Evolutionary conservation across 1,140 invertebrate genomes (phyloP).

Genomic region (Ceratina japonica): DNA sequence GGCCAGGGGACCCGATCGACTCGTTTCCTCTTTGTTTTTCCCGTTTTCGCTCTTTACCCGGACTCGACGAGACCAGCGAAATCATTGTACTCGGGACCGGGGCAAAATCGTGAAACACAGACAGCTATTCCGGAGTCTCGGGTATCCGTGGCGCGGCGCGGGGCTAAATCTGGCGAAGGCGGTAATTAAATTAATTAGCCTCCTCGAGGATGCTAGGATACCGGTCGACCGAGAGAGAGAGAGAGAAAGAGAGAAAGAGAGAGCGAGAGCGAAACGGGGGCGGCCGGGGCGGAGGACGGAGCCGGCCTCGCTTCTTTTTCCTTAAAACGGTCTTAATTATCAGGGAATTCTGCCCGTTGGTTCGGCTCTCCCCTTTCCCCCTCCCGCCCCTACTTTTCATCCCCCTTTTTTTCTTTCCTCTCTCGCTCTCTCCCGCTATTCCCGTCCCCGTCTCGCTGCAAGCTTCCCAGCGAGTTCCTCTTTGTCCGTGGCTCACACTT

Average conservation of each 20-base stretch:
- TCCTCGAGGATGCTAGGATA: slow-evolving; percentile 73
- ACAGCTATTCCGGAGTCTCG: slow-evolving; percentile 10
- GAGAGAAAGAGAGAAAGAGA: slow-evolving; percentile 34
- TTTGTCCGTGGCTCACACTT: slow-evolving; percentile 24
- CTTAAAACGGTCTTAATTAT: slow-evolving; percentile 71
- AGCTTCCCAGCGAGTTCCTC: not conserved
- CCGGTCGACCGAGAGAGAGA: slow-evolving; percentile 40
- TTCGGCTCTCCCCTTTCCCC: not conserved
- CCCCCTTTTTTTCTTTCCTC: not conserved
- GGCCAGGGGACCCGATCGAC: slow-evolving; percentile 21
- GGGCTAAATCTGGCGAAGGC: slow-evolving; percentile 67
- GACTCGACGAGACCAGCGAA: not conserved
- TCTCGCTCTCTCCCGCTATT: not conserved
- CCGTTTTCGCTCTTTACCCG: not conserved
- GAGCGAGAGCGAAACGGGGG: slow-evolving; percentile 9
- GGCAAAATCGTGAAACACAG: slow-evolving; percentile 33
- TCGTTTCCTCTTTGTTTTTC: slow-evolving; percentile 28
- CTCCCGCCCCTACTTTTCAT: slow-evolving; percentile 8
- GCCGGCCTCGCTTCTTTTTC: slow-evolving; percentile 65
- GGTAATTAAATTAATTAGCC: slow-evolving; percentile 79
- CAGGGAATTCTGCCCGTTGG: slow-evolving; percentile 52
- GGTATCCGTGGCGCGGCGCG: slow-evolving; percentile 34
- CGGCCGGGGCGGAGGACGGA: not conserved
- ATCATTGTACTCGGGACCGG: slow-evolving; percentile 32
- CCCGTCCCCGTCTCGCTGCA: not conserved